These are phyloP conservation scores for Dioctria linearis DNA, from an alignment of 2,888 invertebrate species.

Conservation along the genomic window DNA sequence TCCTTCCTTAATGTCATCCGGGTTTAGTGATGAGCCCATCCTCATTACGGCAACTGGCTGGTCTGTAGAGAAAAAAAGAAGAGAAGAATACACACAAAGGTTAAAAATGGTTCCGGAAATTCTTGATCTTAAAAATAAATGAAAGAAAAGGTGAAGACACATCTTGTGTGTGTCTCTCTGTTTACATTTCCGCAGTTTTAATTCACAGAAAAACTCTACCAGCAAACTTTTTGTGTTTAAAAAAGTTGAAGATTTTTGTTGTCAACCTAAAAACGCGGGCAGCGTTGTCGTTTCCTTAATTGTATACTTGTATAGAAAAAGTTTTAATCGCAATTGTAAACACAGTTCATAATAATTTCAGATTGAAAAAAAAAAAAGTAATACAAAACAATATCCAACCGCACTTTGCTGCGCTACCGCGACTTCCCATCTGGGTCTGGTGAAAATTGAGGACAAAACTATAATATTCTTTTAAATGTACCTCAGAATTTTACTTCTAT, in stretches of 20 bases:
- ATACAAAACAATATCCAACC: too few species aligned
- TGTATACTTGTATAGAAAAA: not conserved
- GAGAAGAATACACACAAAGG: not conserved
- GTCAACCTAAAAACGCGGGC: not conserved
- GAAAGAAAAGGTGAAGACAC: constrained; percentile 22
- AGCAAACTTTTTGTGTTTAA: not conserved
- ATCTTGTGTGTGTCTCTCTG: not conserved
- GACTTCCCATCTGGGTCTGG: too few species aligned
- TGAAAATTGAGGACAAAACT: not conserved
- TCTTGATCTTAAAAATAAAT: constrained; percentile 39
- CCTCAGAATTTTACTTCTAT: not conserved
- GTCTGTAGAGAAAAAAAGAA: constrained; percentile 73
- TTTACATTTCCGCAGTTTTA: constrained; percentile 21
- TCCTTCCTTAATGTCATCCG: constrained; percentile 90
- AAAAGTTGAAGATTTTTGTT: not conserved
- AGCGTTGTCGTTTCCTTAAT: not conserved
- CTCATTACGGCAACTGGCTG: constrained; percentile 85
- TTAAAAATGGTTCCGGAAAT: constrained; percentile 25
- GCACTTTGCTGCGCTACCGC: too few species aligned
- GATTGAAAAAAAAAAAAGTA: not conserved
- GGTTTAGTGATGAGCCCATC: constrained; percentile 88
- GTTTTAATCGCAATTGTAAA: not conserved
- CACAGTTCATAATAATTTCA: not conserved
- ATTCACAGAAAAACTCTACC: not conserved
- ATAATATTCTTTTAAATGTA: not conserved